Conservation (phyloP, 2,797 vertebrate genomes). For the Dromococcyx pavoninus region DNA sequence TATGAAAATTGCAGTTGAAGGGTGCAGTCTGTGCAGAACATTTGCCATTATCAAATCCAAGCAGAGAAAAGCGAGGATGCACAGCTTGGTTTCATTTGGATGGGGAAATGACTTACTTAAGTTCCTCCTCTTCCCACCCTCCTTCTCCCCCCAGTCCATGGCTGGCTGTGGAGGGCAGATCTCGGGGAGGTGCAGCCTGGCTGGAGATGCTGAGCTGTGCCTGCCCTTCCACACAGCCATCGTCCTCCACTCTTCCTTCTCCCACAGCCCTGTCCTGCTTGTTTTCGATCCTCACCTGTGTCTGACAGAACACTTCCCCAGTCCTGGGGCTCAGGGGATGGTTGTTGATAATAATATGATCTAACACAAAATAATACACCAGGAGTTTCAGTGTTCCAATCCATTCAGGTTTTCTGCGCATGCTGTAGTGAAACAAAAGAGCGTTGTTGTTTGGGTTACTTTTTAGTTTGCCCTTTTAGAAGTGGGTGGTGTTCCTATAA, state of each 20-base stretch:
- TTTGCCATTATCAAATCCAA: neutral
- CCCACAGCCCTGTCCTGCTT: neutral
- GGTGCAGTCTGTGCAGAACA: neutral
- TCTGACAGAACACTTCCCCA: neutral
- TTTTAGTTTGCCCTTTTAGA: neutral
- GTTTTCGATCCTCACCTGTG: neutral
- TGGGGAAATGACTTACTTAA: neutral
- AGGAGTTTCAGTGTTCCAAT: neutral
- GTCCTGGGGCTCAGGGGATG: neutral
- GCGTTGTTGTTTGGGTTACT: neutral
- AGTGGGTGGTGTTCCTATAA: neutral
- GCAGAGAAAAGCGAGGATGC: neutral
- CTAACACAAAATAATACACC: neutral
- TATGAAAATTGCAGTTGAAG: neutral
- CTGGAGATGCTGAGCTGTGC: neutral
- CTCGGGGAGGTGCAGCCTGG: neutral
- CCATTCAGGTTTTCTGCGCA: neutral
- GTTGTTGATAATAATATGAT: neutral
- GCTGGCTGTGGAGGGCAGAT: neutral
- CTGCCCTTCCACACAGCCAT: too few relatives aligned
- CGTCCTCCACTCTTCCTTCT: accelerated
- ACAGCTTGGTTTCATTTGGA: neutral
- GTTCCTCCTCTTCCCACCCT: neutral
- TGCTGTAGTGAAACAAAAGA: neutral
- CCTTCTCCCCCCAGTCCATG: neutral